Base-by-base conservation (phyloP, 2,888 invertebrate genomes). In the Eutolmus rufibarbis region DNA sequence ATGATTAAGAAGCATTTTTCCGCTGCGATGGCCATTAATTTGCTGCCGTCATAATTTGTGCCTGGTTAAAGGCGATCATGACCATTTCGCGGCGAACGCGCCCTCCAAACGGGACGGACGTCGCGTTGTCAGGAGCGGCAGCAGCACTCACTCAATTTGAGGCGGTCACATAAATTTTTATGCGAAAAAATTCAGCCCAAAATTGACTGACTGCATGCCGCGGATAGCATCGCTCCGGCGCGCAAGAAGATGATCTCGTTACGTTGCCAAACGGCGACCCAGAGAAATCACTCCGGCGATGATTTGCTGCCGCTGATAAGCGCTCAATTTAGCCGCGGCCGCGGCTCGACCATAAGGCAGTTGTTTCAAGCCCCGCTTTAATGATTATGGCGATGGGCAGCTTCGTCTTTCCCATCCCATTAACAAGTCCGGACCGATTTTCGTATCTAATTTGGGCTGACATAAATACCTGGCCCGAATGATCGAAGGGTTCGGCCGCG, bases 161-260 rank as follows among this genome's bases (percentile, higher is more conserved):
- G 85, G 37, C 66, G 86, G 86, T 86, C 86, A 86, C 86, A 86
- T 86, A 43, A 86, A 86, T 79, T 86, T 86, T 86, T 86, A 86
- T 86, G 78, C 43, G 78, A 78, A 66, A 66, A 66, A 78, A 78
- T 86, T 86, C 66, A 37, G 23, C 40, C 40, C 23, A 40, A 86
- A 86, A 86, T 74, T 74, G 46, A 85, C 74, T 43, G 74, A 19
- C 85, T 74, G 85, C n/a, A 74, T 85, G 43, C 74, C 74, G 28
- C 28, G 43, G 82, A 82, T 82, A 82, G 57, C 57, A 82, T 82
- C 82, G 34, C 4, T 76, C 31, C 9, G 37, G 14, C 66, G 66
- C 66, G 66, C 28, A 66, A 34, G 40, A 82, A 82, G 82, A 82
- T 82, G 82, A 82, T 82, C 82, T 82, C 66, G 82, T 82, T 82